Evolutionary conservation across 2,113 vertebrate genomes (phyloP).

Genomic region (Typhlomys cinereus): DNA sequence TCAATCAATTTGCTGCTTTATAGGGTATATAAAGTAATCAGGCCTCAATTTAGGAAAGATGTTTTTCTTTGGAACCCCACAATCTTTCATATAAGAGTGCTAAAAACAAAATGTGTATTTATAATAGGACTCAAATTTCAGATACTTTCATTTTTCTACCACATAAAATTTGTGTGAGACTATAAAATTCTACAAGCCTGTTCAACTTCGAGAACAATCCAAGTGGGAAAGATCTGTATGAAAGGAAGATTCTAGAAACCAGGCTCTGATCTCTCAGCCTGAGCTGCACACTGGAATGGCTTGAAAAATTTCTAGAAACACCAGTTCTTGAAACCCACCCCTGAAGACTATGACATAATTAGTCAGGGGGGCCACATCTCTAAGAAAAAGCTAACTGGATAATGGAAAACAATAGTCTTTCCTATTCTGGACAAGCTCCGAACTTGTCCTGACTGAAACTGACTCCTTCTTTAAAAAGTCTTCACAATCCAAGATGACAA

Average conservation of each 20-base stretch:
- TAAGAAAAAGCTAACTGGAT: background rate
- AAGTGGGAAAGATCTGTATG: background rate
- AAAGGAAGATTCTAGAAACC: conserved; percentile 16
- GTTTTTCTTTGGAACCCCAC: conserved; percentile 14
- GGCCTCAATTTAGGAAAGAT: background rate
- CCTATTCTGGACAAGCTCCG: background rate
- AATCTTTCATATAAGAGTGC: conserved; percentile 15
- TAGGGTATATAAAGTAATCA: conserved; percentile 40
- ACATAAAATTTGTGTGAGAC: background rate
- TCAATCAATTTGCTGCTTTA: conserved; percentile 42
- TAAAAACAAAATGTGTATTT: conserved; percentile 45
- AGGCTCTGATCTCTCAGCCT: background rate
- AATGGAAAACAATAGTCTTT: background rate
- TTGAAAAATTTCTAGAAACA: background rate
- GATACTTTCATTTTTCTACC: background rate
- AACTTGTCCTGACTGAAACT: conserved; percentile 27
- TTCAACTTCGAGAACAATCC: conserved; percentile 5
- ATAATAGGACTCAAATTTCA: background rate
- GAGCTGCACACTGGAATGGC: background rate
- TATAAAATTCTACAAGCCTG: background rate
- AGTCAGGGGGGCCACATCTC: background rate
- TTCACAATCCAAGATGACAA: background rate
- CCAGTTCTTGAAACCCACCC: background rate
- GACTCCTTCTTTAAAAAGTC: background rate
- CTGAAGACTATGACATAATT: background rate